Base-by-base conservation (phyloP, 35 echinoderm and acorn worm genomes). In the Nesometra sesokonis region DNA sequence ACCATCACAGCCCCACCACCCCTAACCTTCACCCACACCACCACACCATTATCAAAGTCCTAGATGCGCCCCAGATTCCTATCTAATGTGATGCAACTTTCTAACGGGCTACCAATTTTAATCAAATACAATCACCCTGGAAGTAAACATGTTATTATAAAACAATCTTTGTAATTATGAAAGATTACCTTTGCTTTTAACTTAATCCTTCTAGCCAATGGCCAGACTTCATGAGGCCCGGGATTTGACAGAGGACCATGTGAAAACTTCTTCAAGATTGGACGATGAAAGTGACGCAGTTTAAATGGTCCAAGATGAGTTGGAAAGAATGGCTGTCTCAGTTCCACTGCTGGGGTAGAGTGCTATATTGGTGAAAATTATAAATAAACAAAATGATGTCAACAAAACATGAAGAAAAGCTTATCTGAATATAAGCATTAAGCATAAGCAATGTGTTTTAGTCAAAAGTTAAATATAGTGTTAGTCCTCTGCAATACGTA, bases 261-360 rank as follows among this genome's bases (percentile, higher is more conserved):
- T 33, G 88, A 90, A 78, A 90, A 99, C 67, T 85, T 79, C 90
- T 89, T 94, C 32, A 99, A 67, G 29, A 67, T 67, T 13, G 92
- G 92, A 30, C 96, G 57, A 85, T 99, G 96, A 43, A 80, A 99
- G 13, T 87, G 85, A 13, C 96, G 78, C 27, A 99, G 81, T 80
- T 94, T 99, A 35, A 92, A 92, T 27, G 93, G 92, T 30, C 96
- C 96, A 57, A 94, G 89, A 86, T 99, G 96, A 67, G 96, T 99
- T 13, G 96, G 96, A 82, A 99, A 99, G 88, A 92, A 99, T 5
- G 96, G 96, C 86, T 99, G 96, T 34, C 96, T 86, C 31, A 99
- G 88, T 83, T 99, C 96, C 1, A 92, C 85, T 0, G 96, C 90
- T 33, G 96, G 92, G 31, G 96, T 92, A 5, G 93, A 93, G 85